Evolutionary conservation across 2,113 vertebrate species (phyloP).

Genomic region (Ceratotherium simum): DNA sequence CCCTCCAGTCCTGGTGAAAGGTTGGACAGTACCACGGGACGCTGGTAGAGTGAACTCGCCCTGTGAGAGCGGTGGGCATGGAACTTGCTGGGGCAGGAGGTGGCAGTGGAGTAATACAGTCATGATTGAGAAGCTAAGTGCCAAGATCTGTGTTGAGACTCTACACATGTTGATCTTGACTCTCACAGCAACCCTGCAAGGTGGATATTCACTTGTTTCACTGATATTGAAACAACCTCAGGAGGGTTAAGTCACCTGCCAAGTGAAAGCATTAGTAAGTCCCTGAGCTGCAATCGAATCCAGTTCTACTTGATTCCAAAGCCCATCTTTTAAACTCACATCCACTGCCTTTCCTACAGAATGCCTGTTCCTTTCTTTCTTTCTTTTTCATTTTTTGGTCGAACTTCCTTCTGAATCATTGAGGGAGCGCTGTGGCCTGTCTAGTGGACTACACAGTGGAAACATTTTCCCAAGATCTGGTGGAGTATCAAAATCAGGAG

Average conservation of each 20-base stretch:
- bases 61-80: neutral
- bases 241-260: neutral
- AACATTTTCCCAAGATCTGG: neutral
- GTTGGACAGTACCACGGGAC: neutral
- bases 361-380: neutral
- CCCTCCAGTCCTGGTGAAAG: neutral
- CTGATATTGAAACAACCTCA: neutral
- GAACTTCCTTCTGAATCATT: neutral
- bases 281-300: neutral
- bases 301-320: neutral
- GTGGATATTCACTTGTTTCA: neutral
- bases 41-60: neutral
- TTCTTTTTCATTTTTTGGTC: neutral
- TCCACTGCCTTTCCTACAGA: neutral
- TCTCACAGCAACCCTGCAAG: neutral
- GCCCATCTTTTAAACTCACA: neutral
- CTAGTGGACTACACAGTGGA: neutral
- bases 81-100: neutral
- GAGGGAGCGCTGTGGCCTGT: neutral
- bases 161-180: neutral
- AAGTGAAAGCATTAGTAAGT: neutral
- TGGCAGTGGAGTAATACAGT: neutral
- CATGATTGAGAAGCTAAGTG: neutral
- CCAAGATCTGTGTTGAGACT: neutral
- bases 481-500: neutral